Percentiles rank a stretch among this genome's conserved stretches.
Conservation (phyloP, 1,140 invertebrate species). For the Littorina saxatilis region DNA sequence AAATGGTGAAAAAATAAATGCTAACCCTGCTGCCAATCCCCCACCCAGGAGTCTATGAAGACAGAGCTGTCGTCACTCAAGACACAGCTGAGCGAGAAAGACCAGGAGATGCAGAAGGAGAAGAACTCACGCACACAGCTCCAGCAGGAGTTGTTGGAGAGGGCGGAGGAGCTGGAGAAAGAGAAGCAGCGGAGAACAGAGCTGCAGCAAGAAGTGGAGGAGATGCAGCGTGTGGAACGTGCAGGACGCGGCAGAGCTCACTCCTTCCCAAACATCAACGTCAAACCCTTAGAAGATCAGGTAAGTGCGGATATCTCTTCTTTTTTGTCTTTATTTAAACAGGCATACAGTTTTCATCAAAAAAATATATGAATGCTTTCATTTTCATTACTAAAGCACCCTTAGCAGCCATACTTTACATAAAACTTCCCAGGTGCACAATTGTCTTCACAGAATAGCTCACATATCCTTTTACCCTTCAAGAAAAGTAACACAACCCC, state of each 20-base stretch:
- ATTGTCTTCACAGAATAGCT: no score
- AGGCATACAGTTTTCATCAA: no score
- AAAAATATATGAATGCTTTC: no score
- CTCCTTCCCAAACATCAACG: neutral
- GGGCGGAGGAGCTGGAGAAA: conserved; percentile 24
- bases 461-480: no score
- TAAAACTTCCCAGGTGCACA: no score
- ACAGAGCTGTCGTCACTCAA: conserved; percentile 42
- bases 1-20: no score
- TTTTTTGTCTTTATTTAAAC: no score
- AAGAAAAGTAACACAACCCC: no score
- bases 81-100: conserved; percentile 39
- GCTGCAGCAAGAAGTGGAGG: conserved; percentile 25
- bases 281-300: conserved; percentile 18
- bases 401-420: no score
- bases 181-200: neutral
- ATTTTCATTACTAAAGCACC: no score
- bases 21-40: neutral
- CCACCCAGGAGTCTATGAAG: conserved; percentile 18
- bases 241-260: neutral
- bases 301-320: neutral
- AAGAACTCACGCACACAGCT: conserved; percentile 39
- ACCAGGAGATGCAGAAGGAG: conserved; percentile 37
- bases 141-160: conserved; percentile 31
- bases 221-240: conserved; percentile 1